phyloP scores from a whole-genome alignment of 1,140 invertebrate species.

The Tachypleus tridentatus region DNA sequence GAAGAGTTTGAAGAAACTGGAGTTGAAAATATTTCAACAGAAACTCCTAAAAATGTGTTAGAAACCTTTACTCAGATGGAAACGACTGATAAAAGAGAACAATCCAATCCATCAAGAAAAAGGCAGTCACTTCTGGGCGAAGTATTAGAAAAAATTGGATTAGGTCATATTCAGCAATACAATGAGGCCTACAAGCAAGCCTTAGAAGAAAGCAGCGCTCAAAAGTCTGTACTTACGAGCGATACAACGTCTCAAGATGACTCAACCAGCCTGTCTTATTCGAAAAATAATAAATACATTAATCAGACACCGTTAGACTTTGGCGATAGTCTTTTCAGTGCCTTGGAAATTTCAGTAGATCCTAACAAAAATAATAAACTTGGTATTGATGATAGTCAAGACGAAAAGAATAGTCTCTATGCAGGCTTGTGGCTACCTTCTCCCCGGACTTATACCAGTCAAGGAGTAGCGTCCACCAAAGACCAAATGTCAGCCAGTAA shows the following conservation, averaged over 20 bases:
- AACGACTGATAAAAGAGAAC: slow-evolving; percentile 1
- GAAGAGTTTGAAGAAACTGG: slow-evolving; percentile 32
- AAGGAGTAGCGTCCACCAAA: neutral
- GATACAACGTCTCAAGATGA: slow-evolving; percentile 9
- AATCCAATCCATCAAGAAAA: slow-evolving; percentile 31
- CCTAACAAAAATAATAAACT: slow-evolving; percentile 29
- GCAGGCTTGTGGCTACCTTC: slow-evolving; percentile 45
- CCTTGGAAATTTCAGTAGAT: slow-evolving; percentile 43
- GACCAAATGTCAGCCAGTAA: slow-evolving; percentile 14
- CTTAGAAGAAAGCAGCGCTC: slow-evolving; percentile 52
- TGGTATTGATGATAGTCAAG: slow-evolving; percentile 20
- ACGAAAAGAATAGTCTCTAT: slow-evolving; percentile 35
- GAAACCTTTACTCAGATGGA: neutral
- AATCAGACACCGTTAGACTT: slow-evolving; percentile 39
- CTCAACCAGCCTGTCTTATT: slow-evolving; percentile 5
- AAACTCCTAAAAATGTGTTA: slow-evolving; percentile 33
- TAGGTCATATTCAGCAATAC: slow-evolving; percentile 88
- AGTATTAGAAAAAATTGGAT: slow-evolving; percentile 89
- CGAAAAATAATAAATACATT: slow-evolving; percentile 25
- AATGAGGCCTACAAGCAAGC: slow-evolving; percentile 91
- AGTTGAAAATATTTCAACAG: slow-evolving; percentile 63
- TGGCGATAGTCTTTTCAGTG: slow-evolving; percentile 52
- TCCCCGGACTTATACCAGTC: slow-evolving; percentile 1
- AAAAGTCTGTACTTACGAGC: slow-evolving; percentile 6
- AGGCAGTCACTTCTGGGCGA: slow-evolving; percentile 73